Base-by-base conservation (phyloP, 2,113 vertebrate species). In the Tursiops truncatus region DNA sequence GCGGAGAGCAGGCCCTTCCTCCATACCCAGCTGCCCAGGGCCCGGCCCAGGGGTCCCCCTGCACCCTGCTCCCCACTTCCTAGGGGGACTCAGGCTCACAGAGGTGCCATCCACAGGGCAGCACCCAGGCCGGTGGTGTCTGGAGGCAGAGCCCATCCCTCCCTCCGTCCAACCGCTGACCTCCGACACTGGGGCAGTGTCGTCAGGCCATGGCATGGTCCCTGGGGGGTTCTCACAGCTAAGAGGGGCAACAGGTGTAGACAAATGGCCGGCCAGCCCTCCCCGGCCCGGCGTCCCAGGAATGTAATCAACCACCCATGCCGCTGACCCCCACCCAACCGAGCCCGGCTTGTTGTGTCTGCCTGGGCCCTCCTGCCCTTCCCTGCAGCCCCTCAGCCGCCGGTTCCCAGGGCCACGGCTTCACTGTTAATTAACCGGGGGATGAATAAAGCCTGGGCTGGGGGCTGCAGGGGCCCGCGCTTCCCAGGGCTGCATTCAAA, bases 371-470 rank as follows among this genome's bases (percentile, higher is more conserved):
- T 97, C 97, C 98, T 98, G 91, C 44, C 91, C 56, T 97, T 85
- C 96, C 98, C 97, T 98, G 98, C 96, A 97, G 98, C 96, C 97
- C 96, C 95, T 96, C 94, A 91, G 89, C 58, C 10, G 11, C 94
- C 1, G 0, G 58, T 98, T 98, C 98, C 96, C 97, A 97, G 97
- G 81, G 97, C 98, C 97, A 80, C 93, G 77, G 97, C 97, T 98
- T 99, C 98, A 98, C 98, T 97, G 89, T 96, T 98, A 98, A 99
- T 98, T 98, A 98, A 98, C 98, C 97, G 93, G 98, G 98, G 98
- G 47, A 58, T 15, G 98, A 98, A 98, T 96, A 94, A 96, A 3
- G 95, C 60, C 28, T 0, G 31, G 62, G 41, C 41, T 50, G 14
- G 80, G 31, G 25, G 60, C 85, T 5, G 0, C 41, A 47, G 44